Conservation (phyloP, 2,113 vertebrate genomes). For the Podocnemis expansa region DNA sequence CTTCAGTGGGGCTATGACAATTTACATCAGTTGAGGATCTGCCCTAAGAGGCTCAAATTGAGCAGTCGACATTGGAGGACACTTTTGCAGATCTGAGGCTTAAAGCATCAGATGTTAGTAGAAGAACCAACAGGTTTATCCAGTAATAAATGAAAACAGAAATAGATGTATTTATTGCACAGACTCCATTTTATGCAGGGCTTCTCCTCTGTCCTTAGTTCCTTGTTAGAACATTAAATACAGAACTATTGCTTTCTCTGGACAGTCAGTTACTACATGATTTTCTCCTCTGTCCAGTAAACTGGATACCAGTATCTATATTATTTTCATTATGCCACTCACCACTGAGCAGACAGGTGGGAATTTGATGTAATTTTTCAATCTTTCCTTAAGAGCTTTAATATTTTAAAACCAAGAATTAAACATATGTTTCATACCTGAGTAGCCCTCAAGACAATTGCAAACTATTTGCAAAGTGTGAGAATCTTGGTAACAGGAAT, state of each 20-base stretch:
- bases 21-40: neutral
- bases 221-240: neutral
- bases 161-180: neutral
- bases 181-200: neutral
- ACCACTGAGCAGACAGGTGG: neutral
- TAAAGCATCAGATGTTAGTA: neutral
- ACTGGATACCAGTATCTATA: neutral
- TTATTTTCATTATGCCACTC: neutral
- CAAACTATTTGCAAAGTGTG: slow-evolving; percentile 78
- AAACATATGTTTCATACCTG: slow-evolving; percentile 72
- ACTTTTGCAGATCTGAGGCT: neutral
- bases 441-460: slow-evolving; percentile 80
- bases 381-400: neutral
- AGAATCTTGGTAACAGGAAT: slow-evolving; percentile 80
- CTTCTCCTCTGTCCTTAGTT: neutral
- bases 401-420: slow-evolving; percentile 1
- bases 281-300: neutral
- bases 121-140: neutral
- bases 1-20: neutral
- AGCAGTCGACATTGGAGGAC: neutral
- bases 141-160: neutral
- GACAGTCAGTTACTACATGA: neutral
- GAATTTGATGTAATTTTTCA: neutral
- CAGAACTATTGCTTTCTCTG: neutral
- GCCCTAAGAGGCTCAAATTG: neutral